Evolutionary conservation across 2,113 vertebrate species (phyloP).

Genomic region (Mirza zaza): DNA sequence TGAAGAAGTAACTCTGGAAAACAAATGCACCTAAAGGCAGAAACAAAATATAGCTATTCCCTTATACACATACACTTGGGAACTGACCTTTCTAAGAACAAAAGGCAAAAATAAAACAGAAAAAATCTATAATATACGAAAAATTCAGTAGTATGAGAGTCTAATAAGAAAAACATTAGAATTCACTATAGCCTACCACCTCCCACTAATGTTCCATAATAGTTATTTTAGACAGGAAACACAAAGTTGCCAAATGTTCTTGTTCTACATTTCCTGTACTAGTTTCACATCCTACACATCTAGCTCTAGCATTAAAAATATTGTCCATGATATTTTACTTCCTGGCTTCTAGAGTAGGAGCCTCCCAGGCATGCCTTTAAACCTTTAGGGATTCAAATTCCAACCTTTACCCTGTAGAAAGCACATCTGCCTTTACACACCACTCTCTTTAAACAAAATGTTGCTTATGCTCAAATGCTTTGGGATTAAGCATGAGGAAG

Average conservation of each 20-base stretch:
- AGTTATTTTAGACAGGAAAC: conserved; percentile 65
- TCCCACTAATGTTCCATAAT: conserved; percentile 48
- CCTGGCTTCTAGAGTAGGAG: conserved; percentile 32
- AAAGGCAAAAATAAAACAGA: conserved; percentile 13
- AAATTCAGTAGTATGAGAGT: conserved; percentile 34
- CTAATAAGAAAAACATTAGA: conserved; percentile 44
- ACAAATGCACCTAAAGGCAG: conserved; percentile 57
- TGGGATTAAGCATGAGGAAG: conserved; percentile 33
- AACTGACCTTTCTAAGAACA: conserved; percentile 32
- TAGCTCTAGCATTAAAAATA: conserved; percentile 53
- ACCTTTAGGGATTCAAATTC: conserved; percentile 40
- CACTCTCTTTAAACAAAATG: conserved; percentile 42
- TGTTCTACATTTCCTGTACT: conserved; percentile 52
- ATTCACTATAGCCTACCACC: conserved; percentile 45
- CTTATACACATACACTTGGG: background rate
- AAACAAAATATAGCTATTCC: conserved; percentile 59
- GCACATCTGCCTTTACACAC: background rate
- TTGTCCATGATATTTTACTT: conserved; percentile 50
- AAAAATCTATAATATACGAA: background rate
- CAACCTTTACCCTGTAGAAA: conserved; percentile 49
- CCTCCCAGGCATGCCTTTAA: background rate
- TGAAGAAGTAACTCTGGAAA: conserved; percentile 56
- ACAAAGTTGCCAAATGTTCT: conserved; percentile 59
- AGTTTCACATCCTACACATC: conserved; percentile 55
- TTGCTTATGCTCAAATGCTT: conserved; percentile 39